Evolutionary conservation across 2,113 vertebrate genomes (phyloP).

Genomic region (Ailurus styani): DNA sequence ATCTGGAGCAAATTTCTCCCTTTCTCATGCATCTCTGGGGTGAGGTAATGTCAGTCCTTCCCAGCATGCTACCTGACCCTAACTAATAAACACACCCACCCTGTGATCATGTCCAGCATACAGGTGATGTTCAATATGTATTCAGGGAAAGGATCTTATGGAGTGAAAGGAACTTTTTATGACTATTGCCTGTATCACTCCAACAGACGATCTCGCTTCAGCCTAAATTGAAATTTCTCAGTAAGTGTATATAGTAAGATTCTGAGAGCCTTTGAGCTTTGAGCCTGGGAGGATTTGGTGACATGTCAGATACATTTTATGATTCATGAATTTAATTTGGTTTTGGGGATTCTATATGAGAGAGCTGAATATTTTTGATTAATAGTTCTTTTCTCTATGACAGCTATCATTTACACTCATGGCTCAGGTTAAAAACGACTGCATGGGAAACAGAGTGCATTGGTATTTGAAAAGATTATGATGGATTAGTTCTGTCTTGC

Average conservation of each 20-base stretch:
- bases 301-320: not conserved
- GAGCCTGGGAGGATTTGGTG: not conserved
- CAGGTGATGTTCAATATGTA: not conserved
- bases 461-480: conserved; percentile 41
- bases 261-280: not conserved
- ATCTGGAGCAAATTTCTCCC: not conserved
- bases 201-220: not conserved
- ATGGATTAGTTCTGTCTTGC: conserved; percentile 51
- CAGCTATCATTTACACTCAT: not conserved
- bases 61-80: not conserved
- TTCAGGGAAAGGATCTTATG: not conserved
- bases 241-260: not conserved
- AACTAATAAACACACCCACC: not conserved
- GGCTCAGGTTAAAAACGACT: conserved; percentile 47
- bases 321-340: not conserved
- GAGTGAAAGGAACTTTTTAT: not conserved
- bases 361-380: conserved; percentile 7
- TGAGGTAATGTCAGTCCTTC: not conserved
- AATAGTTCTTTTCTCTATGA: conserved; percentile 39
- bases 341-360: not conserved
- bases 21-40: not conserved
- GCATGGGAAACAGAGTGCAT: not conserved
- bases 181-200: not conserved
- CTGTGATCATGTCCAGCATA: not conserved
- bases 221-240: not conserved